Conservation (phyloP, 1,140 invertebrate genomes). For the Procambarus virginalis region DNA sequence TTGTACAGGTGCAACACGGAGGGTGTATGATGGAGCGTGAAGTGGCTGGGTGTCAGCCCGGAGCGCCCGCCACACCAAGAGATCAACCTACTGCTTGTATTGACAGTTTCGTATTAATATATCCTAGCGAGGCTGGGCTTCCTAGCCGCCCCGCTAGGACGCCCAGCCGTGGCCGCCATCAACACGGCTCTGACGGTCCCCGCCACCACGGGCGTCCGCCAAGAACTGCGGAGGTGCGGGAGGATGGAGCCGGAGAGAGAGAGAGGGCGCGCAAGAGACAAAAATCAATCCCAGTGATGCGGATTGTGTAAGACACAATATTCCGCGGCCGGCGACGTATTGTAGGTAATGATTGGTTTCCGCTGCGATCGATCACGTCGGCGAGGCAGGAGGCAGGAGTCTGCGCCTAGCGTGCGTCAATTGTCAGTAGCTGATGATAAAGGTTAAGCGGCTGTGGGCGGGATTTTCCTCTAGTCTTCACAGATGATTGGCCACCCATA, state of each 20-base stretch:
- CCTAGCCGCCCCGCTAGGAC: neutral
- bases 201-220: neutral
- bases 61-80: too few relatives aligned
- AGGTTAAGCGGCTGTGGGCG: conserved; percentile 61
- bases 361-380: conserved; percentile 24
- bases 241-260: neutral
- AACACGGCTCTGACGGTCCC: neutral
- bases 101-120: too few relatives aligned
- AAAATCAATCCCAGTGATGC: conserved; percentile 36
- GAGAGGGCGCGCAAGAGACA: neutral
- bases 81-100: too few relatives aligned
- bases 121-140: neutral
- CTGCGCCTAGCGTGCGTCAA: conserved; percentile 45
- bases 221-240: neutral
- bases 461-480: conserved; percentile 62
- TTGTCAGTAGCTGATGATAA: conserved; percentile 61
- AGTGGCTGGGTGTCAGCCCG: too few relatives aligned
- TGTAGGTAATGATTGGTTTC: conserved; percentile 33
- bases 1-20: too few relatives aligned
- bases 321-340: conserved; percentile 26
- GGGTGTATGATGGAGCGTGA: too few relatives aligned
- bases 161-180: neutral
- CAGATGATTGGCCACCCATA: conserved; percentile 58
- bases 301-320: conserved; percentile 19
- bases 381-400: neutral